These are phyloP conservation scores for Sitta carolinensis DNA, from an alignment of 2,797 vertebrate genomes.

Conservation along the genomic window DNA sequence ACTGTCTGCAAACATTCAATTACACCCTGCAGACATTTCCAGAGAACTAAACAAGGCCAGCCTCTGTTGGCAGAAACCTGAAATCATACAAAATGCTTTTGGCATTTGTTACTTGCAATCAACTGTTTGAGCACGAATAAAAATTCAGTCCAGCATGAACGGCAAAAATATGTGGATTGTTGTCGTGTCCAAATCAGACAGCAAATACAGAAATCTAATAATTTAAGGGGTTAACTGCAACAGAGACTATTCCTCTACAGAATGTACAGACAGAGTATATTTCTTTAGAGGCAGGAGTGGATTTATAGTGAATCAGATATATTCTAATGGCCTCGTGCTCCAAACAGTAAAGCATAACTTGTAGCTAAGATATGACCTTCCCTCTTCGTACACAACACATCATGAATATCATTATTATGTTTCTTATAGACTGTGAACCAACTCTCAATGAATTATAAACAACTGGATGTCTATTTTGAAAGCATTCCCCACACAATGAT, in stretches of 20 bases:
- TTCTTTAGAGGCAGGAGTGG: background rate
- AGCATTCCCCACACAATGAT: background rate
- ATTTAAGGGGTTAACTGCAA: background rate
- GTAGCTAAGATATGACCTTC: background rate
- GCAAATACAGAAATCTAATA: background rate
- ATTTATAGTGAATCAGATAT: background rate
- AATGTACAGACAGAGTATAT: background rate
- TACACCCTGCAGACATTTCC: constrained; percentile 56
- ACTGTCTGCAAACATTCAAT: constrained; percentile 63
- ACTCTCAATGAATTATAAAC: background rate
- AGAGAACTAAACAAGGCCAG: constrained; percentile 64
- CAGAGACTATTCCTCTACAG: background rate
- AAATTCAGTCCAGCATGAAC: background rate
- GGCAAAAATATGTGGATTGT: background rate
- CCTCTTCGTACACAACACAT: background rate
- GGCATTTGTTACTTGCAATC: constrained; percentile 39
- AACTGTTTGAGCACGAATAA: constrained; percentile 6
- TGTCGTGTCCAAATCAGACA: background rate
- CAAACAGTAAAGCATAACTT: background rate
- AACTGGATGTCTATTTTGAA: background rate
- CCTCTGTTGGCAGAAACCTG: constrained; percentile 54
- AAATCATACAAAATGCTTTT: constrained; percentile 62
- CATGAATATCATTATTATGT: background rate
- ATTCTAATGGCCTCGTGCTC: background rate
- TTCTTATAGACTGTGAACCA: background rate